Evolutionary conservation across 2,888 invertebrate genomes (phyloP).

Genomic region (Stegophylla sp.): DNA sequence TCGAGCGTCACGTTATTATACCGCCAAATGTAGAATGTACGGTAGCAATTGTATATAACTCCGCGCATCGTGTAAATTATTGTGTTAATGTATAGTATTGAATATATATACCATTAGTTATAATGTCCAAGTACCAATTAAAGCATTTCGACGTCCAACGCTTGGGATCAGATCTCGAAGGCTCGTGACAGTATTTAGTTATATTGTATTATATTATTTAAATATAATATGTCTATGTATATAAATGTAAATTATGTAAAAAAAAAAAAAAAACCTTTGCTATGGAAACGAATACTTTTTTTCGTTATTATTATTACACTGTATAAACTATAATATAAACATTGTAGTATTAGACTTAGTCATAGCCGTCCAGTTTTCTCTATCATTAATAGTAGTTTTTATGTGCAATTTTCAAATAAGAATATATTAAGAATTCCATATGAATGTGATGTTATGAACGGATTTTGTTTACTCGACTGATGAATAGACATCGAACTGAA

Average conservation of each 20-base stretch:
- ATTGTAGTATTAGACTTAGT: background rate
- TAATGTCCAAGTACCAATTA: conserved; percentile 19
- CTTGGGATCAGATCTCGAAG: conserved; percentile 8
- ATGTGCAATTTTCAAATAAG: background rate
- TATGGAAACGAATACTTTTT: too few relatives aligned
- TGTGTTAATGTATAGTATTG: too few relatives aligned
- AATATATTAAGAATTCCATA: background rate
- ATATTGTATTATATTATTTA: background rate
- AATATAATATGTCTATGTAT: too few relatives aligned
- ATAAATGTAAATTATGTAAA: background rate
- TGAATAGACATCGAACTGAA: conserved; percentile 25
- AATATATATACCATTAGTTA: too few relatives aligned
- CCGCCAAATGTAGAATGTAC: too few relatives aligned
- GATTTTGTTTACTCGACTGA: conserved; percentile 23
- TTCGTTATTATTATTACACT: background rate
- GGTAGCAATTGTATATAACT: too few relatives aligned
- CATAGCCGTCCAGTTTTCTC: background rate
- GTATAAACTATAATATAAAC: background rate
- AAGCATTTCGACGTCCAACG: conserved; percentile 22
- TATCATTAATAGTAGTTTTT: background rate
- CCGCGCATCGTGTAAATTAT: too few relatives aligned
- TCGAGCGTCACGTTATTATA: too few relatives aligned
- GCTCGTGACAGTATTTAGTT: conserved; percentile 9
- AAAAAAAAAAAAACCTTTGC: background rate
- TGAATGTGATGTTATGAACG: background rate